Evolutionary conservation across 1,140 invertebrate species (phyloP), one percentile per base, ranked within the genome.

Genomic region (Ceratina australensis): DNA sequence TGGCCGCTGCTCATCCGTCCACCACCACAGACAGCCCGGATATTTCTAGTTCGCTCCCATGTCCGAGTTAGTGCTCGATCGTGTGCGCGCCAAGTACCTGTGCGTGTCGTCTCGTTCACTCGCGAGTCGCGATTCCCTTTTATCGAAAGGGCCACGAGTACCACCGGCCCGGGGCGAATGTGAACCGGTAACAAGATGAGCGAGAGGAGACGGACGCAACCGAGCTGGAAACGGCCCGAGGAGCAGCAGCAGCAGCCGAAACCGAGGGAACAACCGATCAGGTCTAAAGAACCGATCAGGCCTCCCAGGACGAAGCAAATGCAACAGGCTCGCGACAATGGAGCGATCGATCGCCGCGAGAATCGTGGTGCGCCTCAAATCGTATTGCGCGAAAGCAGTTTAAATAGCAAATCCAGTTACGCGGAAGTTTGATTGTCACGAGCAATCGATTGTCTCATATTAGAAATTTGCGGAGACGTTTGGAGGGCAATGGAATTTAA

Each of bases 181-280:
- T 73, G 65, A 79, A 16, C 47, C 50, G 59, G 4, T 10, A 52
- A 20, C 56, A 73, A 66, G 57, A 91, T 91, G 90, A 87, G 83
- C 79, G 89, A 90, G 24, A 86, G 72, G 65, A 88, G 83, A 69
- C 85, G 78, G 75, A 72, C 60, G 33, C 68, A 78, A 18, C 47
- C 82, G 74, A 86, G 81, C 42, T 85, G 79, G 78, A 89, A 86
- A 54, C 84, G 81, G 22, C 71, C 54, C 16, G 80, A 79, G 1
- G 81, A 88, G 18, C 42, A 33, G 8, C 33, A n/a, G n/a, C n/a
- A n/a, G n/a, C n/a, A n/a, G n/a, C n/a, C 33, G 5, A 42, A 42
- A 42, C 33, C 5, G 33, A 42, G 33, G 33, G 33, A 42, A 42
- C 33, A 42, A 57, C 60, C 65, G 61, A 65, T 33, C 49, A 83